Percentiles rank a stretch among this genome's conserved stretches.
These are phyloP conservation scores for Aporophyla nigra DNA, from an alignment of 2,888 invertebrate genomes.

Conservation along the genomic window DNA sequence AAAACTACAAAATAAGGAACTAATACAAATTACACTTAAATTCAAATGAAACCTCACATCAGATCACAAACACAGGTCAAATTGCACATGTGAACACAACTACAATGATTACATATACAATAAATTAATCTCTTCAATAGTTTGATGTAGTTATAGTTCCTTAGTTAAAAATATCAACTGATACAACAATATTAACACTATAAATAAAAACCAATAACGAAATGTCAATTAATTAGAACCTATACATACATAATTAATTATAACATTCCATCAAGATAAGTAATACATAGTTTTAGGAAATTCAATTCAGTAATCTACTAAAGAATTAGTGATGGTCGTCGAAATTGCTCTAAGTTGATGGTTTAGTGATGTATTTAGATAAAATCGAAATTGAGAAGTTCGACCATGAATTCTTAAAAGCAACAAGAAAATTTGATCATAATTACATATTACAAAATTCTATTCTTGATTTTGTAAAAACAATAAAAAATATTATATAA, in stretches of 20 bases:
- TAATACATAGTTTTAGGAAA: constrained; percentile 75
- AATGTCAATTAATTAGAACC: constrained; percentile 86
- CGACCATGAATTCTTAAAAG: constrained; percentile 78
- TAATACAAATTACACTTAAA: constrained; percentile 88
- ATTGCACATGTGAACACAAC: constrained; percentile 88
- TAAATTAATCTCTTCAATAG: constrained; percentile 89
- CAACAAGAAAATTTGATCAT: constrained; percentile 74
- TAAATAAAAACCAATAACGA: constrained; percentile 86
- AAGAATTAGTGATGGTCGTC: constrained; percentile 70
- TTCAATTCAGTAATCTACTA: constrained; percentile 73
- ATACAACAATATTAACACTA: constrained; percentile 83
- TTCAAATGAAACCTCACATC: constrained; percentile 87
- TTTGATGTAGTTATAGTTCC: constrained; percentile 81
- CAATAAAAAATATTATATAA: constrained; percentile 78
- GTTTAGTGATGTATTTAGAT: constrained; percentile 78
- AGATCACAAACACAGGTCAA: constrained; percentile 89
- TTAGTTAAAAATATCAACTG: constrained; percentile 88
- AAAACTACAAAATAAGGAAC: constrained; percentile 89
- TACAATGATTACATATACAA: constrained; percentile 85
- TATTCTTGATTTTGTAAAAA: constrained; percentile 77
- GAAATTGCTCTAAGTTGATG: constrained; percentile 74
- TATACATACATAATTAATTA: constrained; percentile 76
- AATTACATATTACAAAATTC: constrained; percentile 74
- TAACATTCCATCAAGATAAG: constrained; percentile 82
- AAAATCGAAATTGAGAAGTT: constrained; percentile 77